Base-by-base conservation (phyloP, 2,797 vertebrate species). In the Acanthopagrus latus region DNA sequence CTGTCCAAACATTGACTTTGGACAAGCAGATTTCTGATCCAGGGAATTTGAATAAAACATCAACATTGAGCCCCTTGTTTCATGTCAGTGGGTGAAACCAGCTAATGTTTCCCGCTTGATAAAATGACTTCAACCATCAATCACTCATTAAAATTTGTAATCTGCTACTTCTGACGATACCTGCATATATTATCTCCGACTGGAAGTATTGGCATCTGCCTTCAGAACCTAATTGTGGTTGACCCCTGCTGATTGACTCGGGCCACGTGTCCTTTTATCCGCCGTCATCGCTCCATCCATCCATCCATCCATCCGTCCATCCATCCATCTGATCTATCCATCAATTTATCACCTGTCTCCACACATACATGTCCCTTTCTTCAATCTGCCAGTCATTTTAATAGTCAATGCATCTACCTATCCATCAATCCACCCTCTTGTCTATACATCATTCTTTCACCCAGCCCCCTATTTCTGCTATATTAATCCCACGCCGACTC, bases 311-410 rank as follows among this genome's bases (percentile, higher is more conserved):
- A 38, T 73, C 41, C 25, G n/a, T 59, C 66, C 72, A 44, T 33
- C 41, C 10, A 27, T 65, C 66, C 81, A 38, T 73, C 41, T 21
- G 11, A n/a, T 59, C 66, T 74, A 44, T 75, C 63, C 62, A 73
- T 78, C 63, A 69, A 4, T 46, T 70, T 20, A 5, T n/a, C 25
- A 63, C 74, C 21, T 27, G 25, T 56, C 57, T 68, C 25, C 9
- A n/a, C 25, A 70, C 55, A 66, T 51, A 38, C 54, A 10, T 54
- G 65, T 14, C 18, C 79, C 64, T 33, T 14, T 29, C 70, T 71
- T 64, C 57, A 16, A 4, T 33, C 58, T 71, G 65, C 79, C 72
- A 86, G 47, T 90, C 94, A 94, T 78, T 86, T 88, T 87, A 82
- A 90, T 86, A 65, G 58, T 82, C 84, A 33, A 71, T 81, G 51